A percentile compares a stretch with the other conserved stretches of the same genome.
These are phyloP conservation scores for Podarcis cretensis DNA, from an alignment of 2,113 vertebrate species.

Conservation along the genomic window DNA sequence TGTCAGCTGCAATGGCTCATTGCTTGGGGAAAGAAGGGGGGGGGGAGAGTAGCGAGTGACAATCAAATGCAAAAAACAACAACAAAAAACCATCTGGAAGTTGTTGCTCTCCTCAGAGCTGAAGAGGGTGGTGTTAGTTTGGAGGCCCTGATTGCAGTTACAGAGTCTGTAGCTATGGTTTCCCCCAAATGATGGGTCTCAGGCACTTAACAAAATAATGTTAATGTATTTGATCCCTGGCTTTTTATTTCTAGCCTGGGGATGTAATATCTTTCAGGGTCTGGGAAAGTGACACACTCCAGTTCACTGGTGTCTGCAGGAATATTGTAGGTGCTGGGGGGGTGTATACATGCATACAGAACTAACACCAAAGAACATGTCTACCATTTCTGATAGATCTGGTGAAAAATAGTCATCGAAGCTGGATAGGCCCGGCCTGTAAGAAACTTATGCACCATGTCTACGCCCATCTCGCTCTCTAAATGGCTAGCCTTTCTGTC, in stretches of 20 bases:
- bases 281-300: neutral
- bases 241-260: neutral
- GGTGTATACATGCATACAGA: no score
- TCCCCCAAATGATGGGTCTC: neutral
- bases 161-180: neutral
- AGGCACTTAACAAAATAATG: neutral
- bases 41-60: neutral
- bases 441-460: no score
- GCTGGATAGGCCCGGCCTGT: no score
- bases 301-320: neutral
- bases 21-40: neutral
- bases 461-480: no score
- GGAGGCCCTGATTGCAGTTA: neutral
- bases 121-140: neutral
- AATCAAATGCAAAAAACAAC: neutral
- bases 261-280: neutral
- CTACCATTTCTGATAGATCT: no score
- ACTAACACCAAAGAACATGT: neutral
- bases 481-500: no score
- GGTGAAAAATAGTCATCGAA: no score
- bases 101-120: neutral
- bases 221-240: neutral
- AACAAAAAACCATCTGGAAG: conserved; percentile 3
- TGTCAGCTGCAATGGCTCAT: conserved; percentile 6
- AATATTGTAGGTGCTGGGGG: no score